Conservation (phyloP, 2,113 vertebrate species). For the Romanogobio albipinnatus region DNA sequence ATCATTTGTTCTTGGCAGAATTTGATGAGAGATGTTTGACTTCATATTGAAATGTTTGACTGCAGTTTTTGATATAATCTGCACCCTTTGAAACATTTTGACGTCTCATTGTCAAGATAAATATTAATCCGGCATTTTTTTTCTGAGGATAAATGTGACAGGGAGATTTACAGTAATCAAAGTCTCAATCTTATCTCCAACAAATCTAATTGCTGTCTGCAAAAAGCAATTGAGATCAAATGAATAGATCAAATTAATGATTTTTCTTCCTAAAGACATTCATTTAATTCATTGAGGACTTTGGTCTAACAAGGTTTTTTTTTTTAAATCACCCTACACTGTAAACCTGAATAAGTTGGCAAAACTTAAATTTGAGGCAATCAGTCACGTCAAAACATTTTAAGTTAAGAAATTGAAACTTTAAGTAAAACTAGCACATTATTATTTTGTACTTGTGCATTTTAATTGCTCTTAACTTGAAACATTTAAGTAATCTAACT, state of each 20-base stretch:
- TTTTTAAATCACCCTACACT: too few species aligned
- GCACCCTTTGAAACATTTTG: background rate
- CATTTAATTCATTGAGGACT: background rate
- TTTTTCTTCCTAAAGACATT: background rate
- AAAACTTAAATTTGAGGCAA: too few species aligned
- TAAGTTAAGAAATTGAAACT: too few species aligned
- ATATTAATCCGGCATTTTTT: background rate
- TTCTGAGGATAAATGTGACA: background rate
- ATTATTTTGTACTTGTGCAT: too few species aligned
- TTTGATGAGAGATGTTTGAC: background rate
- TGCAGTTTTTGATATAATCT: background rate
- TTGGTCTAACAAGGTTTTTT: background rate
- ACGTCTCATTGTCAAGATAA: background rate
- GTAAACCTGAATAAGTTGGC: too few species aligned
- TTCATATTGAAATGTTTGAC: background rate
- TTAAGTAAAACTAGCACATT: too few species aligned
- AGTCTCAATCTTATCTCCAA: background rate
- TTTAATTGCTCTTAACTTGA: too few species aligned
- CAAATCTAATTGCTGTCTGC: conserved; percentile 8
- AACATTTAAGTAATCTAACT: too few species aligned
- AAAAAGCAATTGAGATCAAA: conserved; percentile 16
- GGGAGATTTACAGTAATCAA: background rate
- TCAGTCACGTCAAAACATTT: too few species aligned
- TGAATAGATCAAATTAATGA: background rate
- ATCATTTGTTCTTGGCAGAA: background rate